phyloP scores from a whole-genome alignment of 2,888 invertebrate genomes.

The Bombylius discolor region DNA sequence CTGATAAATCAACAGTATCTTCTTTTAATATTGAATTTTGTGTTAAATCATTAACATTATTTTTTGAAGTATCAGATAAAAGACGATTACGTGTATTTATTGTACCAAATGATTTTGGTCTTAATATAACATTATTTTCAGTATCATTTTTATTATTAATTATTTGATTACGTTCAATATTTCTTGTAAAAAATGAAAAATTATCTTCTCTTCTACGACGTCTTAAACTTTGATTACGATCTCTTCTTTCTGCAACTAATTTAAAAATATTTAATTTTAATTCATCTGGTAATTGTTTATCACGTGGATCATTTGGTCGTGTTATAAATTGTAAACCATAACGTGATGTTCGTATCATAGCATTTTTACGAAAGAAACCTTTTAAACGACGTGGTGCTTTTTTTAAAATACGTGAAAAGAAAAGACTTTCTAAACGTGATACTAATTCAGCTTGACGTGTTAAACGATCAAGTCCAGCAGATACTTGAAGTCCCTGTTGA shows the following conservation, averaged over 20 bases:
- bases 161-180: too few species aligned
- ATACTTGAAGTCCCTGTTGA: conserved; percentile 53
- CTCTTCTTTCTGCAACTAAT: conserved; percentile 56
- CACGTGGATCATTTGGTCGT: conserved; percentile 70
- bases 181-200: conserved; percentile 17
- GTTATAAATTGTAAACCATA: conserved; percentile 61
- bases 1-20: conserved; percentile 18
- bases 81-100: conserved; percentile 4
- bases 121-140: conserved; percentile 4
- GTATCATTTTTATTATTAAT: conserved; percentile 24
- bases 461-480: conserved; percentile 64
- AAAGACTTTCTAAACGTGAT: conserved; percentile 67
- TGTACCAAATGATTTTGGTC: background rate
- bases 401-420: conserved; percentile 61
- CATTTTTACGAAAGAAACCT: conserved; percentile 54
- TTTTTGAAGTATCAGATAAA: conserved; percentile 7
- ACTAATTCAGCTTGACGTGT: conserved; percentile 72
- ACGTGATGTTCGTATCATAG: conserved; percentile 60
- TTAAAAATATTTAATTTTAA: conserved; percentile 60
- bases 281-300: conserved; percentile 61
- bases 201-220: conserved; percentile 36
- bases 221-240: conserved; percentile 43
- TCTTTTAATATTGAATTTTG: background rate
- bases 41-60: conserved; percentile 1
- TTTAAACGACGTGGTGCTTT: conserved; percentile 53